phyloP scores from a whole-genome alignment of 2,797 vertebrate genomes.

The Lutjanus argentimaculatus region DNA sequence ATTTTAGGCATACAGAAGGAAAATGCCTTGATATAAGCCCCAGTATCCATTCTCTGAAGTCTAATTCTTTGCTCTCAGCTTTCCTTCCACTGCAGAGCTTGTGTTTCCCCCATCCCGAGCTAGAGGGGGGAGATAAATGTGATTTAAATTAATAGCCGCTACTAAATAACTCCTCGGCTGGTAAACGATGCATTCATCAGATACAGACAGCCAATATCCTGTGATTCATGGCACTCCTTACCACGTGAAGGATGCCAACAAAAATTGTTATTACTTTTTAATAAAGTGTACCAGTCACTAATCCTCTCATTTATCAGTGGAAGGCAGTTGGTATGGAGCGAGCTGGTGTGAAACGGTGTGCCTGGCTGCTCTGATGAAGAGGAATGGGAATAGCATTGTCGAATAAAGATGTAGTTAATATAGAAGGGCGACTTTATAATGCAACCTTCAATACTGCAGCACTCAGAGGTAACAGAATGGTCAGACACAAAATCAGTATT shows the following conservation, averaged over 20 bases:
- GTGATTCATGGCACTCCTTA: constrained; percentile 99
- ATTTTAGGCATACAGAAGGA: constrained; percentile 27
- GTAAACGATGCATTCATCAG: constrained; percentile 99
- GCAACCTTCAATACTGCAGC: constrained; percentile 15
- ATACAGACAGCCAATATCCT: constrained; percentile 98
- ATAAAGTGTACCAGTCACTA: constrained; percentile 99
- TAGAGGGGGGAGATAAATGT: constrained; percentile 95
- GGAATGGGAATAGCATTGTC: constrained; percentile 79
- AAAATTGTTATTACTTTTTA: constrained; percentile 99
- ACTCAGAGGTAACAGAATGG: constrained; percentile 6
- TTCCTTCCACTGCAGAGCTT: constrained; percentile 77
- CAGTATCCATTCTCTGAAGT: constrained; percentile 28
- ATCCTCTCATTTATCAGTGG: constrained; percentile 98
- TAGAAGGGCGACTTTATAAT: constrained; percentile 45
- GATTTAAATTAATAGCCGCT: constrained; percentile 99
- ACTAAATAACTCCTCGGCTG: constrained; percentile 99
- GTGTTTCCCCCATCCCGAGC: constrained; percentile 74
- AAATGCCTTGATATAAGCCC: constrained; percentile 34
- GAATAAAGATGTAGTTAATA: constrained; percentile 54
- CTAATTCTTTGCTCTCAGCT: constrained; percentile 51
- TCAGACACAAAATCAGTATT: constrained; percentile 18
- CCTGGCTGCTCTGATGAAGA: constrained; percentile 89
- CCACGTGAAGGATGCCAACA: constrained; percentile 98
- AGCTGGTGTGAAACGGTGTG: constrained; percentile 85
- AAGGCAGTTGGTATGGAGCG: constrained; percentile 87